Conservation (phyloP, 2,797 vertebrate genomes). For the Gila robusta region DNA sequence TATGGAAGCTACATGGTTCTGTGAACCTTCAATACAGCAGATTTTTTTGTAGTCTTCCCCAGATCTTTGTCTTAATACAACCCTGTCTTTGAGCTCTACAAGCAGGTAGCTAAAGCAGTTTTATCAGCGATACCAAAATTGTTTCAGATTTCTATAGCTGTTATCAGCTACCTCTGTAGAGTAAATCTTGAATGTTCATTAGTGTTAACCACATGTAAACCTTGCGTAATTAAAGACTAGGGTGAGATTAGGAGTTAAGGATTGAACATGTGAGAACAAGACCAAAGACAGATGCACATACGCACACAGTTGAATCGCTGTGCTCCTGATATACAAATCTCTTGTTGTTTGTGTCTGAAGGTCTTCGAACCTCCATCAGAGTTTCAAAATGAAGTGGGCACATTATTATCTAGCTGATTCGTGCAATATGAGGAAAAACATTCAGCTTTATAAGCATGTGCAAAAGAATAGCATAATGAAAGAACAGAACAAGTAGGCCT, state of each 20-base stretch:
- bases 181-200: not conserved
- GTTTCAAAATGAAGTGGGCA: not conserved
- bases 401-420: not conserved
- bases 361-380: not conserved
- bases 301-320: not conserved
- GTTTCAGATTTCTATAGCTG: not conserved
- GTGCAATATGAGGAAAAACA: not conserved
- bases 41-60: not conserved
- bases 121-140: not conserved
- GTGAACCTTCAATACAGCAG: too few species aligned
- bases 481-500: not conserved
- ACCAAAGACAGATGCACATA: not conserved
- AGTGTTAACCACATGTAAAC: not conserved
- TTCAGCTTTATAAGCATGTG: not conserved
- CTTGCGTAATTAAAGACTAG: not conserved
- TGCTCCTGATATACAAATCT: not conserved
- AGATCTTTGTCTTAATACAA: not conserved
- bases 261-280: not conserved
- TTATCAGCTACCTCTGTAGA: not conserved
- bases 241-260: constrained; percentile 16
- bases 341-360: not conserved
- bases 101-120: not conserved
- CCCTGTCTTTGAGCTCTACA: too few species aligned
- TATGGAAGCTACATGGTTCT: too few species aligned
- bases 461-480: not conserved